Conservation (phyloP, 2,113 vertebrate species). For the Rhipidura dahli region DNA sequence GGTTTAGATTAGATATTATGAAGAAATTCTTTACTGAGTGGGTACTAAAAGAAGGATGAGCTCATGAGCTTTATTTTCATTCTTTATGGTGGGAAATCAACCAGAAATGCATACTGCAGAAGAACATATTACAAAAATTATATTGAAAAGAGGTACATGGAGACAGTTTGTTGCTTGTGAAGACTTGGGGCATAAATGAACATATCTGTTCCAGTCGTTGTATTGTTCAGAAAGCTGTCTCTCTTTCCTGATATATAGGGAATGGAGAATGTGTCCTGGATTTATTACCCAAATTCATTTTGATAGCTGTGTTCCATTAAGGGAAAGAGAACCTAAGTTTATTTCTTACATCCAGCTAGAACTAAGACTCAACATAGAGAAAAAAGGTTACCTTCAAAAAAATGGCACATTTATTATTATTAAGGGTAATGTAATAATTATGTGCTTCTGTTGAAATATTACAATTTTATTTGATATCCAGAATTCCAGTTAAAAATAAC, state of each 20-base stretch:
- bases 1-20: neutral
- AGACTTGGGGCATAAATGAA: neutral
- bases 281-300: neutral
- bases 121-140: neutral
- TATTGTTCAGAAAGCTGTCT: neutral
- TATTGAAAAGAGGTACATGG: neutral
- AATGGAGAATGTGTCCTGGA: neutral
- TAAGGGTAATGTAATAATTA: neutral
- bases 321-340: neutral
- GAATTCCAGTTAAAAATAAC: neutral
- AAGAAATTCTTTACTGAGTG: neutral
- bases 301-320: neutral
- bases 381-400: neutral
- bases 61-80: neutral
- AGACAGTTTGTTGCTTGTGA: neutral
- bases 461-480: neutral
- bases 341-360: neutral
- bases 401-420: neutral
- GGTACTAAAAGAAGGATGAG: neutral
- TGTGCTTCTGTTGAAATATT: neutral
- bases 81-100: neutral
- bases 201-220: neutral
- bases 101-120: neutral
- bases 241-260: neutral
- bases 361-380: neutral